phyloP scores from a whole-genome alignment of 1,140 invertebrate species.

The Cardiocondyla obscurior region DNA sequence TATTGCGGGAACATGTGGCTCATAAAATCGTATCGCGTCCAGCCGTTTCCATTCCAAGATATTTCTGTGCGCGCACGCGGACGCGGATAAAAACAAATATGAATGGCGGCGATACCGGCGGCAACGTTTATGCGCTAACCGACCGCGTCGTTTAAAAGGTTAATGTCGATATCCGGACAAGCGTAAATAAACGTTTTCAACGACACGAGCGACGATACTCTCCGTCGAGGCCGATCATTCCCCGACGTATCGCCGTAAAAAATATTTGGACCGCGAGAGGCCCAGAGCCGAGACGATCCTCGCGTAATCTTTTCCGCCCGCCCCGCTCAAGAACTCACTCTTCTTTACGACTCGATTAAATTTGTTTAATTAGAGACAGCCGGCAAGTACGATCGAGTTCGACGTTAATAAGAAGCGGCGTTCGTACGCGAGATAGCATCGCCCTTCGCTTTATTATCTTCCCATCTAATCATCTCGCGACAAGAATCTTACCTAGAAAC shows the following conservation, averaged over 20 bases:
- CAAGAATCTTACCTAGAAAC: slow-evolving; percentile 17
- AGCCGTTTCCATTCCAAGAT: slow-evolving; percentile 45
- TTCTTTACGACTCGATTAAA: neutral
- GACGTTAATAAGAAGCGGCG: neutral
- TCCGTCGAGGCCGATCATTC: neutral
- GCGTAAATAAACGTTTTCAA: slow-evolving; percentile 46
- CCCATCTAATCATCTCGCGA: slow-evolving; percentile 3
- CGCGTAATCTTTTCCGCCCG: neutral
- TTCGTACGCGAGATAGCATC: neutral
- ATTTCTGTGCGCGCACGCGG: slow-evolving; percentile 42
- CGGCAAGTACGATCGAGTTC: neutral
- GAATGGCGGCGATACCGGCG: slow-evolving; percentile 43
- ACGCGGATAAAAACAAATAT: slow-evolving; percentile 53
- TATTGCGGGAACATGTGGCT: slow-evolving; percentile 48
- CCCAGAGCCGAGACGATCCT: neutral
- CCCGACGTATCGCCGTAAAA: neutral
- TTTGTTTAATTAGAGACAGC: neutral
- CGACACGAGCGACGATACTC: slow-evolving; percentile 10
- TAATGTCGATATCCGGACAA: slow-evolving; percentile 48
- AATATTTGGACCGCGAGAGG: neutral
- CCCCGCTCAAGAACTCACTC: neutral
- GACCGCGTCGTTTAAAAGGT: slow-evolving; percentile 54
- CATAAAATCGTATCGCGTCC: slow-evolving; percentile 51
- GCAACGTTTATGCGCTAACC: slow-evolving; percentile 1
- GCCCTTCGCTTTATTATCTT: slow-evolving; percentile 6